Conservation (phyloP, 2,113 vertebrate genomes). For the Menura novaehollandiae region DNA sequence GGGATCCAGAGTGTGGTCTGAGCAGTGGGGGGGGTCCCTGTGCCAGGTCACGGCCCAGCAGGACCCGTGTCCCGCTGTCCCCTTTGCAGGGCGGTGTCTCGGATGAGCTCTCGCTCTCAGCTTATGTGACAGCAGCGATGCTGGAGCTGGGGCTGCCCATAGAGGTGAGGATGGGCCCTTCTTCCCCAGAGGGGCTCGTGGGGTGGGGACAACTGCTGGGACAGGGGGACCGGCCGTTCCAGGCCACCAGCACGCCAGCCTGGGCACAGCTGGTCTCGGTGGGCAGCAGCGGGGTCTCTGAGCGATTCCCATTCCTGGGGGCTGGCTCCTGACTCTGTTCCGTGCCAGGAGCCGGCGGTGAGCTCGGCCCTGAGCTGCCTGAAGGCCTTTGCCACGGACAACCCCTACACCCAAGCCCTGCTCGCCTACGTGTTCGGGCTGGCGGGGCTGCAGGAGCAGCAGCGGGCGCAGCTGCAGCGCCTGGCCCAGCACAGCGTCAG, state of each 20-base stretch:
- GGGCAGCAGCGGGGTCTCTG: not conserved
- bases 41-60: rapidly evolving
- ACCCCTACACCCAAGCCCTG: not conserved
- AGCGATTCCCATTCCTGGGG: rapidly evolving
- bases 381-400: not conserved
- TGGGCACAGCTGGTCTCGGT: no score
- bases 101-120: not conserved
- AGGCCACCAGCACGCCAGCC: not conserved
- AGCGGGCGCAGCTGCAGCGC: not conserved
- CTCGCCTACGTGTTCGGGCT: slow-evolving; percentile 10
- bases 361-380: slow-evolving; percentile 30
- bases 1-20: rapidly evolving
- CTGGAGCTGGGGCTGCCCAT: slow-evolving; percentile 16
- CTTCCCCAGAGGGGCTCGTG: not conserved
- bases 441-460: not conserved
- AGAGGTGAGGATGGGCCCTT: not conserved
- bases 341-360: not conserved
- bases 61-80: rapidly evolving
- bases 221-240: not conserved
- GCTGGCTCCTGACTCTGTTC: not conserved
- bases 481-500: not conserved
- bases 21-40: not conserved
- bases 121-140: not conserved
- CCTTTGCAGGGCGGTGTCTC: not conserved
- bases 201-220: not conserved